phyloP scores from a whole-genome alignment of 2,797 vertebrate species.

The Sebastes paucispinis region DNA sequence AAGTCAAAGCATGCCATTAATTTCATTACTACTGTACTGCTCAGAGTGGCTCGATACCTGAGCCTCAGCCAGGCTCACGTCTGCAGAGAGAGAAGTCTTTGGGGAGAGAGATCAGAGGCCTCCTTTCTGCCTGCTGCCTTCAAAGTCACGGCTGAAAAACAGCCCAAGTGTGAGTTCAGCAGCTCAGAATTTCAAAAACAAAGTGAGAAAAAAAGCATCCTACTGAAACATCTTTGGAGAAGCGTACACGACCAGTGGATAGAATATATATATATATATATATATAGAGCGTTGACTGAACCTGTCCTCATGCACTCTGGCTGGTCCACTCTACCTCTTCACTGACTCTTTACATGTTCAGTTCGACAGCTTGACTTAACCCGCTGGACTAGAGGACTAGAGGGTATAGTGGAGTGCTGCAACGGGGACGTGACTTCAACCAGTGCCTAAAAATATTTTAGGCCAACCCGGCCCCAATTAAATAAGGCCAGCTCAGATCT shows the following conservation, averaged over 20 bases:
- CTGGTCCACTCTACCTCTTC: slow-evolving; percentile 2
- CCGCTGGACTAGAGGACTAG: not conserved
- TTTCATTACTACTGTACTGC: slow-evolving; percentile 58
- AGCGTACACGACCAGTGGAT: slow-evolving; percentile 32
- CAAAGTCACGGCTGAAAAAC: slow-evolving; percentile 78
- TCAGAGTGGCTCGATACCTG: slow-evolving; percentile 66
- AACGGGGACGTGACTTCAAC: not conserved
- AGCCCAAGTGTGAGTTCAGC: slow-evolving; percentile 72
- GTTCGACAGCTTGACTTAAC: slow-evolving; percentile 12
- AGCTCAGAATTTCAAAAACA: slow-evolving; percentile 76
- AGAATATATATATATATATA: slow-evolving; percentile 2
- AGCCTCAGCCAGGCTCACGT: slow-evolving; percentile 50
- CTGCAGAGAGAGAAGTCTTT: slow-evolving; percentile 63
- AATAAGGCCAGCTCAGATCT: too few relatives aligned
- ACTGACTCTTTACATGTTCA: slow-evolving; percentile 23
- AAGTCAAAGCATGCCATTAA: slow-evolving; percentile 58
- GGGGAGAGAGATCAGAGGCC: slow-evolving; percentile 77
- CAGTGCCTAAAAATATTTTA: not conserved
- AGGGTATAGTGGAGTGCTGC: not conserved
- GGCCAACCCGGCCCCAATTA: too few relatives aligned
- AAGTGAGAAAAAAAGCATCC: slow-evolving; percentile 52
- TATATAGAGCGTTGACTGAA: slow-evolving; percentile 37
- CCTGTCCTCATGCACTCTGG: slow-evolving; percentile 18
- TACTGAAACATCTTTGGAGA: slow-evolving; percentile 56
- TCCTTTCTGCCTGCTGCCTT: slow-evolving; percentile 76